These are phyloP conservation scores for Myanophis thanlyinensis DNA, from an alignment of 2,113 vertebrate genomes.

Conservation along the genomic window DNA sequence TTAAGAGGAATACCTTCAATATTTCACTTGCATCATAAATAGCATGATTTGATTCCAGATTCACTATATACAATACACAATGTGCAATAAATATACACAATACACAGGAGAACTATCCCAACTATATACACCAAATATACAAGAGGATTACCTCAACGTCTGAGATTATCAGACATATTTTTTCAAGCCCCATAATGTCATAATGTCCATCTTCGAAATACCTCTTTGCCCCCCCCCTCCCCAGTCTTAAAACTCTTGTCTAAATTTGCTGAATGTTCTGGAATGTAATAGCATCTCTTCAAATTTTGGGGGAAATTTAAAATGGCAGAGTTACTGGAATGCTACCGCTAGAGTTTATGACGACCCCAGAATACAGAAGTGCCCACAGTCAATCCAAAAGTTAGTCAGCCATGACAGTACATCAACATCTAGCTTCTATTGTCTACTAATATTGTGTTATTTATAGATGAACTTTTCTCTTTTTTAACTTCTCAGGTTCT, in stretches of 20 bases:
- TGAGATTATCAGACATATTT: background rate
- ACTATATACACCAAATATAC: background rate
- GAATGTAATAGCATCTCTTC: background rate
- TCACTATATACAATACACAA: background rate
- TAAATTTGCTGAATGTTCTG: background rate
- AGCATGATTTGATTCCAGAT: background rate
- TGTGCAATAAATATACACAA: too few relatives aligned
- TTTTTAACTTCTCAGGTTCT: background rate
- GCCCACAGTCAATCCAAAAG: background rate
- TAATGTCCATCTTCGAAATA: background rate
- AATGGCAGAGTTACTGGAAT: background rate
- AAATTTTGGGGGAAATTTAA: background rate
- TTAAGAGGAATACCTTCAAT: background rate
- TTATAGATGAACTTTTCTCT: background rate
- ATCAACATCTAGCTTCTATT: background rate
- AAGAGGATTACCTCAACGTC: background rate
- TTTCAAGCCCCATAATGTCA: background rate
- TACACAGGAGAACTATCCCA: too few relatives aligned
- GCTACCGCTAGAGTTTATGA: background rate
- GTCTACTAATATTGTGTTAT: background rate
- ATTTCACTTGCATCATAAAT: background rate
- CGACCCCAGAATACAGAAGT: background rate
- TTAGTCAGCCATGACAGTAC: background rate
- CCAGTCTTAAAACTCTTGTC: background rate
- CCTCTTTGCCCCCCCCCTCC: background rate